Evolutionary conservation across 2,113 vertebrate genomes (phyloP).

Genomic region (Notothenia rossii): DNA sequence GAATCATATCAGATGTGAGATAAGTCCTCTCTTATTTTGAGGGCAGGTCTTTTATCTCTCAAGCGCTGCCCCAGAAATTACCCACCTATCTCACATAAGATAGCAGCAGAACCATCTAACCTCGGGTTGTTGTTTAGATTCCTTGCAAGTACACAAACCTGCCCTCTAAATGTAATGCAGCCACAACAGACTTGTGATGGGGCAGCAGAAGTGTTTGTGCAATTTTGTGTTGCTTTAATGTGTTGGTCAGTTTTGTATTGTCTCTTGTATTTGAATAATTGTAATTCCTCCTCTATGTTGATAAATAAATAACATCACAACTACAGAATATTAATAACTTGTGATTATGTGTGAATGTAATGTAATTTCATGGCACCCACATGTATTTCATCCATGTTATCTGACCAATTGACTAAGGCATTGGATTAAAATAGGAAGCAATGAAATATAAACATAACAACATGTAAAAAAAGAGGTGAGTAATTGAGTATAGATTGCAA

Average conservation of each 20-base stretch:
- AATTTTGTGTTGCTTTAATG: not conserved
- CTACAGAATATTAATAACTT: not conserved
- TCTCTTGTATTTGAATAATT: not conserved
- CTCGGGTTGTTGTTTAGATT: slow-evolving; percentile 14
- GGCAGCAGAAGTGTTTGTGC: slow-evolving; percentile 5
- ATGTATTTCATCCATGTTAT: not conserved
- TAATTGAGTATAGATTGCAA: not conserved
- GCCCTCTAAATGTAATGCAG: not conserved
- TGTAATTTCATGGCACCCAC: not conserved
- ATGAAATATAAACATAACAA: not conserved
- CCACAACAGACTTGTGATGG: not conserved
- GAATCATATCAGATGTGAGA: slow-evolving; percentile 54
- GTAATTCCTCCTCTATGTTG: not conserved
- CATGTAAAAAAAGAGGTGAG: not conserved
- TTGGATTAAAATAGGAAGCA: not conserved
- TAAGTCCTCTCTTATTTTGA: slow-evolving; percentile 48
- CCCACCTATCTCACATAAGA: slow-evolving; percentile 15
- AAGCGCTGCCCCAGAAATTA: slow-evolving; percentile 13
- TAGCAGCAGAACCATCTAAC: not conserved
- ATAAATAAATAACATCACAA: not conserved
- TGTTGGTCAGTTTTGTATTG: not conserved
- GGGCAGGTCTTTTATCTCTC: slow-evolving; percentile 36
- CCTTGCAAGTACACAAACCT: not conserved
- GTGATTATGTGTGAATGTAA: not conserved
- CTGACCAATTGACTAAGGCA: not conserved